Evolutionary conservation across 2,888 invertebrate species (phyloP).

Genomic region (Nephrotoma flavescens): DNA sequence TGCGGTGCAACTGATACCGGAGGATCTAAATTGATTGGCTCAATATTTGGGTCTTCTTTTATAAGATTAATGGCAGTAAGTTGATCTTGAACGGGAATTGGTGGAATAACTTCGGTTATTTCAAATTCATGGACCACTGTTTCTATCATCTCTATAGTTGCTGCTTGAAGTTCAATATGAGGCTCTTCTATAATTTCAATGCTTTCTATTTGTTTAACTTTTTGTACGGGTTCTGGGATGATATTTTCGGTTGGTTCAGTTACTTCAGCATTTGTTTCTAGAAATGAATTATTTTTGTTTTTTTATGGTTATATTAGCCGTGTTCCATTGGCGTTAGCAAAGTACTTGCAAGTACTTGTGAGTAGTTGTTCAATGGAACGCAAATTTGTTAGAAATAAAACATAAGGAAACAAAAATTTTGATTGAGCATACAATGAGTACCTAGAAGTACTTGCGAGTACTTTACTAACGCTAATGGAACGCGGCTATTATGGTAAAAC

Average conservation of each 20-base stretch:
- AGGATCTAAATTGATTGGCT: not conserved
- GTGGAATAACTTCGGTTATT: not conserved
- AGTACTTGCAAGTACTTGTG: too few relatives aligned
- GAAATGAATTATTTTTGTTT: not conserved
- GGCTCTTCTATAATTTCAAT: constrained; percentile 15
- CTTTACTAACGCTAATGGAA: too few relatives aligned
- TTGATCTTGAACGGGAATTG: not conserved
- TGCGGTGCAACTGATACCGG: not conserved
- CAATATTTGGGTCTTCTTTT: not conserved
- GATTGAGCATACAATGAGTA: too few relatives aligned
- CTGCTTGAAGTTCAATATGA: constrained; percentile 8
- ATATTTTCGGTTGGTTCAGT: not conserved
- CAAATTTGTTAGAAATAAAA: too few relatives aligned
- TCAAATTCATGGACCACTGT: not conserved
- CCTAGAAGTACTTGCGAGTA: too few relatives aligned
- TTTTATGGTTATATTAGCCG: not conserved
- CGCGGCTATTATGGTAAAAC: not conserved
- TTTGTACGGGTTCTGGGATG: constrained; percentile 25
- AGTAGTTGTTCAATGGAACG: too few relatives aligned
- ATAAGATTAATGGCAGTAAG: not conserved
- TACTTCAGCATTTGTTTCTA: not conserved
- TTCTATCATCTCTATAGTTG: not conserved
- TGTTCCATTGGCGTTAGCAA: too few relatives aligned
- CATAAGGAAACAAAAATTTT: too few relatives aligned
- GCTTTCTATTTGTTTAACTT: constrained; percentile 16